Evolutionary conservation across 2,888 invertebrate genomes (phyloP).

Genomic region (Hoplodrina blanda): DNA sequence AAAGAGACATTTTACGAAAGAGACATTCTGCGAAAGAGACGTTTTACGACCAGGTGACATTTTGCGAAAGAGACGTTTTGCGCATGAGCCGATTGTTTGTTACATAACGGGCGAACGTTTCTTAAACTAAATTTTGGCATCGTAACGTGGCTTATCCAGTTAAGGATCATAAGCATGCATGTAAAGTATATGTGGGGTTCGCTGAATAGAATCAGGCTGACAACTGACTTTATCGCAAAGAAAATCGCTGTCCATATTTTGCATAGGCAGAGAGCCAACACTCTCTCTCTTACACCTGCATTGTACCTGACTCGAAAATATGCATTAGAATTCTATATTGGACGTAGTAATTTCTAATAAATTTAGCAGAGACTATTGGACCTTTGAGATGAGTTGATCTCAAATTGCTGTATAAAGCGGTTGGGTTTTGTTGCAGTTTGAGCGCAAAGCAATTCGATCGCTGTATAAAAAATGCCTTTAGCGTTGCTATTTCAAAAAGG

Average conservation of each 20-base stretch:
- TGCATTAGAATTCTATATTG: slow-evolving; percentile 7
- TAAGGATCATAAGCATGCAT: slow-evolving; percentile 19
- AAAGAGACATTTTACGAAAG: too few species aligned
- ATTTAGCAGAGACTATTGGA: background rate
- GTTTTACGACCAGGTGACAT: too few species aligned
- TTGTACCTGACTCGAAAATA: slow-evolving; percentile 45
- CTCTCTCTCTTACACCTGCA: slow-evolving; percentile 60
- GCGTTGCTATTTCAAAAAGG: too few species aligned
- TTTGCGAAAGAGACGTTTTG: too few species aligned
- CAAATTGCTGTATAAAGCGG: background rate
- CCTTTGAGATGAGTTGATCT: background rate
- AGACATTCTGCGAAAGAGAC: too few species aligned
- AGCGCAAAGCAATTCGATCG: background rate
- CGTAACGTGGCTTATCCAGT: slow-evolving; percentile 33
- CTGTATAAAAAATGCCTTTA: too few species aligned
- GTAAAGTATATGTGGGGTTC: slow-evolving; percentile 28
- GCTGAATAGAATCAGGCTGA: slow-evolving; percentile 46
- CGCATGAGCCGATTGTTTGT: too few species aligned
- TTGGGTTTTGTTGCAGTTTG: background rate
- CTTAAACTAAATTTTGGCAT: slow-evolving; percentile 12
- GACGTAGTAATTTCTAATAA: slow-evolving; percentile 21
- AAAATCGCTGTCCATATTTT: slow-evolving; percentile 47
- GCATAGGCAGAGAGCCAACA: slow-evolving; percentile 58
- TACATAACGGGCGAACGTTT: background rate
- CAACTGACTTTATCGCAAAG: slow-evolving; percentile 45